phyloP scores from a whole-genome alignment of 2,113 vertebrate genomes.

The Urocynchramus pylzowi region DNA sequence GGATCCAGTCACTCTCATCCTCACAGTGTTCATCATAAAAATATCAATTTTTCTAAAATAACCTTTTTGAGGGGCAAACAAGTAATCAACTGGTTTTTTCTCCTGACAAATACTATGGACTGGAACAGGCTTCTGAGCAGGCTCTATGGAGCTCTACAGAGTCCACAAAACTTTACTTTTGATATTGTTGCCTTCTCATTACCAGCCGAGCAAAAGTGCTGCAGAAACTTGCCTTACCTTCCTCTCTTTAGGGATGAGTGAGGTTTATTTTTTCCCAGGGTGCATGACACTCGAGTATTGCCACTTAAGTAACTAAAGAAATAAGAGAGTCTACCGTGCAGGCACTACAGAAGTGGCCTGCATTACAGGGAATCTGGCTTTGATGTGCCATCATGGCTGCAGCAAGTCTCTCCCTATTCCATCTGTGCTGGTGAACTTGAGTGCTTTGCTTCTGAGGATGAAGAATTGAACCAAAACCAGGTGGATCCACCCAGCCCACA shows the following conservation, averaged over 20 bases:
- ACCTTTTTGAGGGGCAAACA: not conserved
- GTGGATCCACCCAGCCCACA: not conserved
- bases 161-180: not conserved
- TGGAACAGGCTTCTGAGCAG: not conserved
- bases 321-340: not conserved
- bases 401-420: not conserved
- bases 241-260: not conserved
- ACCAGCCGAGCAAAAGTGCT: not conserved
- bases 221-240: not conserved
- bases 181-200: not conserved
- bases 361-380: not conserved
- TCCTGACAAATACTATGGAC: not conserved
- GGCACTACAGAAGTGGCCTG: not conserved
- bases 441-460: not conserved
- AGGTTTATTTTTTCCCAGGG: not conserved
- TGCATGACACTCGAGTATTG: not conserved
- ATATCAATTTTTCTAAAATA: not conserved
- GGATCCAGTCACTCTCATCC: not conserved
- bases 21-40: not conserved
- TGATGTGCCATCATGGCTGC: not conserved
- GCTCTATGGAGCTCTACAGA: not conserved
- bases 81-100: rapidly evolving
- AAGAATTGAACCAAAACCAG: not conserved
- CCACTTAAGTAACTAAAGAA: not conserved
- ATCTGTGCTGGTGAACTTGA: not conserved